These are phyloP conservation scores for Drosophila pachea DNA, from an alignment of 1,140 invertebrate genomes.

Conservation along the genomic window DNA sequence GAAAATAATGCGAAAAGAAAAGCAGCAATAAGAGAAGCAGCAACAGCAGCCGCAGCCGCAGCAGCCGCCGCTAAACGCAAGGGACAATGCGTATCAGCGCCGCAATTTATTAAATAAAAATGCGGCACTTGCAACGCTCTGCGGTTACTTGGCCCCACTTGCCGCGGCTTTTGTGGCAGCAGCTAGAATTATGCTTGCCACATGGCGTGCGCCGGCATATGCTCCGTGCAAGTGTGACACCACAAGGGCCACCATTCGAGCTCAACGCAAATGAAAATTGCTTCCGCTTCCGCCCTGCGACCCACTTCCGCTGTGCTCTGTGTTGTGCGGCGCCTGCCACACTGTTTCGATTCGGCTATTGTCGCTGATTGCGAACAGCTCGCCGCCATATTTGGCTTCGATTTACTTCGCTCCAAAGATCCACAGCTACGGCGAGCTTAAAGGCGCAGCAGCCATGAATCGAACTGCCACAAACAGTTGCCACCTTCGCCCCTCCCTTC, in stretches of 20 bases:
- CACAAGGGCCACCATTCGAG: slow-evolving; percentile 59
- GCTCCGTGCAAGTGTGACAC: slow-evolving; percentile 33
- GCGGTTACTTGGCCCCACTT: slow-evolving; percentile 45
- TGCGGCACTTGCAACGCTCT: slow-evolving; percentile 65
- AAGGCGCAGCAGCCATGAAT: slow-evolving; percentile 51
- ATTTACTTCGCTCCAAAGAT: slow-evolving; percentile 41
- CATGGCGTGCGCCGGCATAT: slow-evolving; percentile 60
- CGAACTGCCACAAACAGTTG: slow-evolving; percentile 53
- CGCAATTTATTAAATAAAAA: slow-evolving; percentile 69
- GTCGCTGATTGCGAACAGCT: slow-evolving; percentile 62
- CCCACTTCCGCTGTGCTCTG: slow-evolving; percentile 51
- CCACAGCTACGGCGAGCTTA: slow-evolving; percentile 6
- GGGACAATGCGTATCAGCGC: slow-evolving; percentile 33
- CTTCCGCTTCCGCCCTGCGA: slow-evolving; percentile 64
- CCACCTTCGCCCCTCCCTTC: neutral
- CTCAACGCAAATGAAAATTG: slow-evolving; percentile 76
- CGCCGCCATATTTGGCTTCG: too few species aligned
- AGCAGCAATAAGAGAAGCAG: neutral
- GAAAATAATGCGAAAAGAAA: slow-evolving; percentile 25
- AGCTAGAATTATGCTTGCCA: slow-evolving; percentile 70
- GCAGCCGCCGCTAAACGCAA: slow-evolving; percentile 14
- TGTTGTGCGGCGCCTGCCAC: too few species aligned
- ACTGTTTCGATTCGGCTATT: slow-evolving; percentile 50
- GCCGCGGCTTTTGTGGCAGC: slow-evolving; percentile 41
- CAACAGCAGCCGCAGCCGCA: neutral